Percentiles rank a stretch among this genome's conserved stretches.
Conservation (phyloP, 2,888 invertebrate genomes). For the Leptura quadrifasciata region DNA sequence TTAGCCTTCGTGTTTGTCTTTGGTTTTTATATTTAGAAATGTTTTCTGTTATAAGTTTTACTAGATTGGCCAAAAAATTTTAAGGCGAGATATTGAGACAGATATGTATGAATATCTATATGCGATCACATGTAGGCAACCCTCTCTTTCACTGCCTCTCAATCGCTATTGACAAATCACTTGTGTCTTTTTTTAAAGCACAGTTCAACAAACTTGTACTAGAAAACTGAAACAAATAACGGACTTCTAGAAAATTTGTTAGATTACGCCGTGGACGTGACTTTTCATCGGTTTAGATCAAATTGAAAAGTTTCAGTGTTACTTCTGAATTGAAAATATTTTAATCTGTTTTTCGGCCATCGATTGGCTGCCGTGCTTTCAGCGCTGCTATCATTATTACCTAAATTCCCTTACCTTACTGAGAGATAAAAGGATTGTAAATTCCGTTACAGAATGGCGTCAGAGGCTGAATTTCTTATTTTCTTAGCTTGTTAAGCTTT, state of each 20-base stretch:
- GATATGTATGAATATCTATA: no score
- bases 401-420: conserved; percentile 44
- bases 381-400: conserved; percentile 43
- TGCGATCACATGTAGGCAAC: no score
- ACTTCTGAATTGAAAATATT: conserved; percentile 43
- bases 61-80: no score
- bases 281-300: conserved; percentile 1
- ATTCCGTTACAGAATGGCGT: conserved; percentile 42
- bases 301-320: conserved; percentile 36
- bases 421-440: conserved; percentile 44
- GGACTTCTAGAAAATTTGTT: conserved; percentile 14
- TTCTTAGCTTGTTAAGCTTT: conserved; percentile 41
- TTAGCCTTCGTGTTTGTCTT: no score
- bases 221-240: conserved; percentile 25
- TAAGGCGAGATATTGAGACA: no score
- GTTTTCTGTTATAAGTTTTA: no score
- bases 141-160: no score
- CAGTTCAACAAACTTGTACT: conserved; percentile 25
- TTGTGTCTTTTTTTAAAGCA: conserved; percentile 9
- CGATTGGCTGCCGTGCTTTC: conserved; percentile 44
- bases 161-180: conserved; percentile 31
- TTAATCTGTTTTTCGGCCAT: conserved; percentile 45
- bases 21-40: no score
- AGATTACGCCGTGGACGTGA: conserved; percentile 3
- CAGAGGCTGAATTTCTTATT: conserved; percentile 43